These are phyloP conservation scores for Cercopithecus mona DNA, from an alignment of 2,113 vertebrate genomes.

Conservation along the genomic window DNA sequence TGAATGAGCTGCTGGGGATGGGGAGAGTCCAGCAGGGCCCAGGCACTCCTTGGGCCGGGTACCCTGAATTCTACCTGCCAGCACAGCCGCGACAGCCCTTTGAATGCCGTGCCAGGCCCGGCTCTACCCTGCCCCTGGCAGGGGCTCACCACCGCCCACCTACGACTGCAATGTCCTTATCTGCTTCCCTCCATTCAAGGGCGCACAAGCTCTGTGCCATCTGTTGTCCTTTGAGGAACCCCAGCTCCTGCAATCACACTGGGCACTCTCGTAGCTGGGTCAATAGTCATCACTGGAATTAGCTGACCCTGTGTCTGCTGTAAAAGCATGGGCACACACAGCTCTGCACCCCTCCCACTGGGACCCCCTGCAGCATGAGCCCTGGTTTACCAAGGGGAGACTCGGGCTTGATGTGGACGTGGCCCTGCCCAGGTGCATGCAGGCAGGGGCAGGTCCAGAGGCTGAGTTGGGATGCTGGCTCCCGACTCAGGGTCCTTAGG, in stretches of 20 bases:
- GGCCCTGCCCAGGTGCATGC: neutral
- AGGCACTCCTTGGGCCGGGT: neutral
- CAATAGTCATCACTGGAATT: no score
- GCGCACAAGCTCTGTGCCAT: no score
- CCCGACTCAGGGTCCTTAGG: neutral
- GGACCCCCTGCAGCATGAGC: neutral
- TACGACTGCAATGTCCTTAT: no score
- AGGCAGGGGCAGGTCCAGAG: neutral
- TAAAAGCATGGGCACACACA: fast-evolving
- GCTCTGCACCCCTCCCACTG: fast-evolving
- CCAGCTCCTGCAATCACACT: neutral
- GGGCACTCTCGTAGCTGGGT: no score
- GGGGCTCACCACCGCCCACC: no score
- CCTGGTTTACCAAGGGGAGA: neutral
- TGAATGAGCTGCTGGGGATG: fast-evolving
- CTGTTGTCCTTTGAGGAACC: neutral
- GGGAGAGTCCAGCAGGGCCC: neutral
- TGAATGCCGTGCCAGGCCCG: neutral
- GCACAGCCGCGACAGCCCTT: no score
- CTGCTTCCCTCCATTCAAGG: no score
- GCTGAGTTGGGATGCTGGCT: fast-evolving
- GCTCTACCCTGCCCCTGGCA: neutral
- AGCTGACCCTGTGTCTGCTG: neutral
- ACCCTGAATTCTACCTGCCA: no score
- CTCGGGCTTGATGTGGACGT: neutral